A percentile compares a stretch with the other conserved stretches of the same genome.
Conservation (phyloP, 1,140 invertebrate genomes). For the Scaptomyza pallida region DNA sequence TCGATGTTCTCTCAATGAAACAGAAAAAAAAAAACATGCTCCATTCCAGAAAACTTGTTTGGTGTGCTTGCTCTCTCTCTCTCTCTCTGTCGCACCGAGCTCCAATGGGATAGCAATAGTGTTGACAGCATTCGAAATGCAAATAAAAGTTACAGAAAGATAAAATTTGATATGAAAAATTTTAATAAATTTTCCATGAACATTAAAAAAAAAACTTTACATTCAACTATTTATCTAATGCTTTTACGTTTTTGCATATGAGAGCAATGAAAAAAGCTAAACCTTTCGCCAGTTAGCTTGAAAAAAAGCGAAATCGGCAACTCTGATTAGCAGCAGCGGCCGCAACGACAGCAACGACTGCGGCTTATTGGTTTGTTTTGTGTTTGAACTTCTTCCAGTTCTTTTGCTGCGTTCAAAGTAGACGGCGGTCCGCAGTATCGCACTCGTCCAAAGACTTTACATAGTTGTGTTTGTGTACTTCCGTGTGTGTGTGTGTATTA, state of each 20-base stretch:
- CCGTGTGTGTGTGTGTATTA: slow-evolving; percentile 31
- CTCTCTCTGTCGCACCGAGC: slow-evolving; percentile 12
- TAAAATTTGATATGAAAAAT: not conserved
- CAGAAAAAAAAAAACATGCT: slow-evolving; percentile 27
- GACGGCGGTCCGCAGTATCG: slow-evolving; percentile 74
- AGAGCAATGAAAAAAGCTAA: not conserved
- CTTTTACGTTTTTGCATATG: not conserved
- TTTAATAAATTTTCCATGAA: too few relatives aligned
- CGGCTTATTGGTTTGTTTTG: slow-evolving; percentile 75
- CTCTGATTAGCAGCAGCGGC: slow-evolving; percentile 32
- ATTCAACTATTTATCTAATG: not conserved
- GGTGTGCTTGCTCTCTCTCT: slow-evolving; percentile 11
- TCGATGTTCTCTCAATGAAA: slow-evolving; percentile 23
- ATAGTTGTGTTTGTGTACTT: slow-evolving; percentile 21
- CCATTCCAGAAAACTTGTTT: slow-evolving; percentile 71
- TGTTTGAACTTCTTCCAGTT: slow-evolving; percentile 79
- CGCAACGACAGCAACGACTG: slow-evolving; percentile 30
- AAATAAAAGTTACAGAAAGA: not conserved
- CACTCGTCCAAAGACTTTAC: slow-evolving; percentile 24
- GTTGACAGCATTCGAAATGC: not conserved
- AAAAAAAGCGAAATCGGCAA: not conserved
- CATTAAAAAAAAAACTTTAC: too few relatives aligned
- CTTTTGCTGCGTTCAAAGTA: slow-evolving; percentile 70
- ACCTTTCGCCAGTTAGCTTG: not conserved
- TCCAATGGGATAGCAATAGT: slow-evolving; percentile 24